Evolutionary conservation across 2,888 invertebrate genomes (phyloP), one percentile per base, ranked within the genome.

Genomic region (Metellina segmentata): DNA sequence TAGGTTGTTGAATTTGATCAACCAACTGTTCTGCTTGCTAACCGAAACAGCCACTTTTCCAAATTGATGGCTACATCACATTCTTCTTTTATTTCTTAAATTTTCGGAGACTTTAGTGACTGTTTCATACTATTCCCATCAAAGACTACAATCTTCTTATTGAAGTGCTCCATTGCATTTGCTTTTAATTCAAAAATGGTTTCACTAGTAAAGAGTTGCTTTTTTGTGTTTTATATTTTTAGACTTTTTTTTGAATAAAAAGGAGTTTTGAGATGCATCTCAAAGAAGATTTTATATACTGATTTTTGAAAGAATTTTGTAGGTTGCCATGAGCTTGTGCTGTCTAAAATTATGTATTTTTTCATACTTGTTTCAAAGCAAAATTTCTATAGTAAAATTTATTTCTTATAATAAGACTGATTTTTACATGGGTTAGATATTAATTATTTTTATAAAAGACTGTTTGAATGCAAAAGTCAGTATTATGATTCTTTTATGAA

Each of bases 1-100:
- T 49, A 94, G 94, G 94, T 95, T 48, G 94, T 94, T 20, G 95
- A 95, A 94, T 95, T 95, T 92, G 96, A 96, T 85, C 94, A 94
- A 16, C 96, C 96, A 1, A 93, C 94, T 8, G 94, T 94, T 70
- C 94, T 96, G 49, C 93, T 96, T 89, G 94, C 95, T 1, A 94
- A 95, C 93, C 93, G 95, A 16, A 94, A 94, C 49, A 95, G 96
- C 7, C 94, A 95, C 92, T 96, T 96, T 93, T 95, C 95, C 5
- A 95, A 94, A 93, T 95, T 96, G 95, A 94, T 95, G 94, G 94
- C 94, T 48, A 75, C 83, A 20, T 82, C 89, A 6, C 53, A 77
- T 13, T 74, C 91, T 34, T 61, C 74, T 13, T 85, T 85, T 78
- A 51, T 78, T 49, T 49, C 77, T 78, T 78, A 52, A 52, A 19